Percentiles rank a stretch among this genome's conserved stretches.
These are phyloP conservation scores for Proteles cristata DNA, from an alignment of 2,113 vertebrate species.

Conservation along the genomic window DNA sequence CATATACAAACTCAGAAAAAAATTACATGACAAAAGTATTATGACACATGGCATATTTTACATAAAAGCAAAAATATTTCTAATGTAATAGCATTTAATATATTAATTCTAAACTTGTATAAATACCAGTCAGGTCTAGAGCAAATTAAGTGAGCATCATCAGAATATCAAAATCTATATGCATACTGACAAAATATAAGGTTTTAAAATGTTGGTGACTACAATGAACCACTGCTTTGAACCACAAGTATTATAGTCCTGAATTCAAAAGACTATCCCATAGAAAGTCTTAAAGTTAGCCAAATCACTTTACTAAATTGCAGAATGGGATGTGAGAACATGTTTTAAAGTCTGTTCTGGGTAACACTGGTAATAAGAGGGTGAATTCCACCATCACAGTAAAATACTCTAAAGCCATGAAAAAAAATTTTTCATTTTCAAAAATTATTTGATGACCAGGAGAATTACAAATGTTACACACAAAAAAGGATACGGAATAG, in stretches of 20 bases:
- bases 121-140: conserved; percentile 21
- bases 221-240: not conserved
- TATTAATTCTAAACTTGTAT: conserved; percentile 19
- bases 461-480: not conserved
- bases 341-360: not conserved
- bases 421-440: conserved; percentile 38
- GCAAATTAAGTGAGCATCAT: conserved; percentile 17
- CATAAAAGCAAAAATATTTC: not conserved
- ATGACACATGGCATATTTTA: conserved; percentile 47
- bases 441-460: conserved; percentile 27
- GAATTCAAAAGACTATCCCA: not conserved
- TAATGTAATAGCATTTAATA: conserved; percentile 8
- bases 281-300: conserved; percentile 23
- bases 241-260: not conserved
- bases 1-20: conserved; percentile 48
- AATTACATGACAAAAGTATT: conserved; percentile 35
- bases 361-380: not conserved
- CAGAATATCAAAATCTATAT: conserved; percentile 36
- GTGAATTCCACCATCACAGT: not conserved
- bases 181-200: not conserved
- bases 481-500: conserved; percentile 37
- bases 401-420: conserved; percentile 41
- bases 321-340: not conserved
- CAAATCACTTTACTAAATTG: not conserved
- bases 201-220: conserved; percentile 7